Conservation (phyloP, 2,113 vertebrate species). For the Mixornis gularis region DNA sequence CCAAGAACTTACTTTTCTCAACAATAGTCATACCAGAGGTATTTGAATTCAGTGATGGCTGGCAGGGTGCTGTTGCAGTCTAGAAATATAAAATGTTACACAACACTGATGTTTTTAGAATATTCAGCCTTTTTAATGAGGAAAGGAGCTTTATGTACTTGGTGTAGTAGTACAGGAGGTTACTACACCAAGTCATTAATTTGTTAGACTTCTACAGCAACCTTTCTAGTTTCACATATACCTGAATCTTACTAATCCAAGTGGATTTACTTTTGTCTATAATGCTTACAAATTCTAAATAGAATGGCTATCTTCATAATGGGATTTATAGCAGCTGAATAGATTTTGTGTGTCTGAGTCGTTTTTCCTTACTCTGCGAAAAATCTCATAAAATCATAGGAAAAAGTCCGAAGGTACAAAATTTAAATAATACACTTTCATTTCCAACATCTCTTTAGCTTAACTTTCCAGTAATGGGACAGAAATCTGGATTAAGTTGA, state of each 20-base stretch:
- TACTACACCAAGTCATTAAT: background rate
- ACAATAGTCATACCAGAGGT: background rate
- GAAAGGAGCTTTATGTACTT: background rate
- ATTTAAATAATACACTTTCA: background rate
- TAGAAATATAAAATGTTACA: background rate
- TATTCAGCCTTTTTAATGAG: background rate
- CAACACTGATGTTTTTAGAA: background rate
- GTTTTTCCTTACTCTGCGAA: background rate
- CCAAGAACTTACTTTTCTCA: background rate
- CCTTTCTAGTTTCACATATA: conserved; percentile 30
- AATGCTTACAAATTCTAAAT: conserved; percentile 1
- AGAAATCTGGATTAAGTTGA: conserved; percentile 33
- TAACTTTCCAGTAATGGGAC: background rate
- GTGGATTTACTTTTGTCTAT: background rate
- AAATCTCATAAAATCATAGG: conserved; percentile 22
- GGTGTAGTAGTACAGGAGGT: background rate
- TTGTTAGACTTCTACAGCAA: background rate
- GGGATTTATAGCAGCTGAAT: background rate
- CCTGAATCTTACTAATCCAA: background rate
- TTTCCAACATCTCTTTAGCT: background rate
- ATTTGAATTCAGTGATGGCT: background rate
- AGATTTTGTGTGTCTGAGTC: background rate
- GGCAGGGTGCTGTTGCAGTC: background rate
- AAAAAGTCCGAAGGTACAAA: background rate
- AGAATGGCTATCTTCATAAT: background rate